Conservation (phyloP, 2,113 vertebrate genomes). For the Corapipo altera region DNA sequence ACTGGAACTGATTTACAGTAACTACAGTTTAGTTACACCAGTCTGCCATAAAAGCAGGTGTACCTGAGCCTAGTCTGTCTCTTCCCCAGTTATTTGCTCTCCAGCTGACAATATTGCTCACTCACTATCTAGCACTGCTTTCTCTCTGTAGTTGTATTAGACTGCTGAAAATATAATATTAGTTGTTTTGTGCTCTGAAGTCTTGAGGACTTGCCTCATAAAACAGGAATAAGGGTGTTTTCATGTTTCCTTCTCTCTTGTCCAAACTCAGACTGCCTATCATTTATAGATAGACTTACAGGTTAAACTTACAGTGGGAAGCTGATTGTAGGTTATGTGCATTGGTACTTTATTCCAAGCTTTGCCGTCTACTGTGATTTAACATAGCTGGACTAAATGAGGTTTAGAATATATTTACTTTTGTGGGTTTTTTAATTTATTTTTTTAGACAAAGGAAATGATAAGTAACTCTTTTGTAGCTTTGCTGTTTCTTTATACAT, state of each 20-base stretch:
- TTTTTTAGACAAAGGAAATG: background rate
- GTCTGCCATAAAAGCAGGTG: background rate
- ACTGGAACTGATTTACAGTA: background rate
- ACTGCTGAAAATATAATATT: background rate
- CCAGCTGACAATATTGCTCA: background rate
- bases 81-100: background rate
- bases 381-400: background rate
- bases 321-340: background rate
- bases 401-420: background rate
- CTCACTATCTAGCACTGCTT: background rate
- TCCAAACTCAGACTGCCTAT: background rate
- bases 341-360: background rate
- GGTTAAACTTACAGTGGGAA: background rate
- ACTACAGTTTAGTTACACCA: background rate
- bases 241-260: background rate
- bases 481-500: background rate
- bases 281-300: background rate
- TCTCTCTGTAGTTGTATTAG: background rate
- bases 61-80: background rate
- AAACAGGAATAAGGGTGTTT: background rate
- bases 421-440: background rate
- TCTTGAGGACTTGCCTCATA: background rate
- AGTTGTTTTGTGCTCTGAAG: background rate
- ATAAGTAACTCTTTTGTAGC: background rate
- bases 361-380: background rate